Conservation (phyloP, 2,113 vertebrate species). For the Calidris pygmaea region DNA sequence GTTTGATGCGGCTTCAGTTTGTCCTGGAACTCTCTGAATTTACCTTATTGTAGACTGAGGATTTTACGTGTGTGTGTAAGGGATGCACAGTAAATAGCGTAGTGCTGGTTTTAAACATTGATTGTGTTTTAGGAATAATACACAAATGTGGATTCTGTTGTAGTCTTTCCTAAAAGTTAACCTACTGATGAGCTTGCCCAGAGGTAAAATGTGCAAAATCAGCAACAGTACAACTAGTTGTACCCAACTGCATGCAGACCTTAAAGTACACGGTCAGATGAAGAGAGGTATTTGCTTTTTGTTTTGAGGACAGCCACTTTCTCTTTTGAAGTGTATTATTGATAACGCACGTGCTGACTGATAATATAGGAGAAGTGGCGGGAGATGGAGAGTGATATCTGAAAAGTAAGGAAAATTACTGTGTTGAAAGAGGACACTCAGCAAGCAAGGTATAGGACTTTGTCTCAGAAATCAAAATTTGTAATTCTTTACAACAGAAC, state of each 20-base stretch:
- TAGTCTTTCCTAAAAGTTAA: not conserved
- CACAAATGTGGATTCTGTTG: not conserved
- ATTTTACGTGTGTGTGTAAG: not conserved
- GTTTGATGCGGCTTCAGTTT: not conserved
- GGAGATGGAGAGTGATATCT: not conserved
- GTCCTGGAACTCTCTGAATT: not conserved
- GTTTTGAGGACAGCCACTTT: not conserved
- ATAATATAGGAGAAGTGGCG: not conserved
- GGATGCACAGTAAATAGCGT: not conserved
- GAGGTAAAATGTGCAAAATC: not conserved
- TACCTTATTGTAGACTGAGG: not conserved
- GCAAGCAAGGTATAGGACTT: not conserved
- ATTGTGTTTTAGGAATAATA: not conserved
- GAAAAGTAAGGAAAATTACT: not conserved
- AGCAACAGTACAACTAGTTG: not conserved
- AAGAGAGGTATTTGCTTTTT: not conserved
- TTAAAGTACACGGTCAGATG: not conserved
- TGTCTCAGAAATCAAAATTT: not conserved
- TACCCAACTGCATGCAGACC: not conserved
- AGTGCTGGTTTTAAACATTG: not conserved
- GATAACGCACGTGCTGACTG: not conserved
- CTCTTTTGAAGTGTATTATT: not conserved
- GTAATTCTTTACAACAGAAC: not conserved
- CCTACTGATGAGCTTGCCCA: not conserved
- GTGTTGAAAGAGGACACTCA: not conserved